Conservation (phyloP, 2,113 vertebrate genomes). For the Vombatus ursinus region DNA sequence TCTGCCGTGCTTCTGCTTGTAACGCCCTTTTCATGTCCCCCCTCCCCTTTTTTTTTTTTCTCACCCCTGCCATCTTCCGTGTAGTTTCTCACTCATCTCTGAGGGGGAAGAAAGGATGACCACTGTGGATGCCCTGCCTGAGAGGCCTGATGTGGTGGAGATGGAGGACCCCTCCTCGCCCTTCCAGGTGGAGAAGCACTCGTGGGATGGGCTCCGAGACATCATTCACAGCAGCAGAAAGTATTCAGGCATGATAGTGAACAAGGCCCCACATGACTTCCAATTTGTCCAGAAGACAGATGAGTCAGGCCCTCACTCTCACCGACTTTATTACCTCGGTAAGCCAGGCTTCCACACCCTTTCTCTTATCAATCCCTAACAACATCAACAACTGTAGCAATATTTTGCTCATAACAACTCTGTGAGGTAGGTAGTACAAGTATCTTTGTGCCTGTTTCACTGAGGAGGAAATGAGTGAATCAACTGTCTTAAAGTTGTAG, state of each 20-base stretch:
- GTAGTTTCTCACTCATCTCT: constrained; percentile 80
- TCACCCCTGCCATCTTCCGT: constrained; percentile 23
- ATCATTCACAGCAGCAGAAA: constrained; percentile 97
- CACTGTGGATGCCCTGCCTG: constrained; percentile 84
- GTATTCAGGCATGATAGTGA: constrained; percentile 92
- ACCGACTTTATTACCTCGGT: constrained; percentile 96
- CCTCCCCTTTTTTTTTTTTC: background rate
- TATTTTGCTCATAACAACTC: background rate
- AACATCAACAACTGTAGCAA: background rate
- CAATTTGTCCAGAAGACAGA: constrained; percentile 93
- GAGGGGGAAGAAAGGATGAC: constrained; percentile 89
- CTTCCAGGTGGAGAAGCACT: constrained; percentile 94
- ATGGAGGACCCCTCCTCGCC: constrained; percentile 87
- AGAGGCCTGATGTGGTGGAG: constrained; percentile 87
- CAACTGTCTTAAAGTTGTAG: background rate
- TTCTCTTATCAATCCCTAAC: background rate
- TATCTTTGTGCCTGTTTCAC: background rate
- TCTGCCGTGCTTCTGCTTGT: background rate
- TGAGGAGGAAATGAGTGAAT: background rate
- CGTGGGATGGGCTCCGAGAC: constrained; percentile 93
- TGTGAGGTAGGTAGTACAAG: background rate
- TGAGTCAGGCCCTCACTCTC: constrained; percentile 91
- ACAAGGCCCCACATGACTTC: constrained; percentile 96
- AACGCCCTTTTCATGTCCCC: background rate
- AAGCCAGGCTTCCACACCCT: constrained; percentile 55